A percentile compares a stretch with the other conserved stretches of the same genome.
phyloP scores from a whole-genome alignment of 2,113 vertebrate genomes.

The Pelusios castaneus region DNA sequence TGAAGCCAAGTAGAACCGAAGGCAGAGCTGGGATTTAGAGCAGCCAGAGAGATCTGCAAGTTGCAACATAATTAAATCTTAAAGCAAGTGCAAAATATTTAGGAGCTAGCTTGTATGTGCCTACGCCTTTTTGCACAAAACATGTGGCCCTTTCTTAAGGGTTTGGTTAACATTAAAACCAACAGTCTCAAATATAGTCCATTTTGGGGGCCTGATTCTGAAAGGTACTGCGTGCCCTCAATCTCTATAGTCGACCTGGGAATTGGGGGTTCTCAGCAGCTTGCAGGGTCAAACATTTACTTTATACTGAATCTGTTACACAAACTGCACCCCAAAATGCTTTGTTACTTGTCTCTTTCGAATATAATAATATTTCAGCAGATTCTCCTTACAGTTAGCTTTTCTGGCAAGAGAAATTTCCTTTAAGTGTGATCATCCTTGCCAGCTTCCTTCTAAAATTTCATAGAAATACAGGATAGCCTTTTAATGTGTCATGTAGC shows the following conservation, averaged over 20 bases:
- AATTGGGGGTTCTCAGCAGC: neutral
- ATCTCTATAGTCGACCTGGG: neutral
- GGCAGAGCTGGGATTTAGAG: constrained; percentile 46
- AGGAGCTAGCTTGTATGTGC: neutral
- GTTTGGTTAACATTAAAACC: neutral
- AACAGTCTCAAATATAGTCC: neutral
- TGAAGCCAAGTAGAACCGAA: constrained; percentile 34
- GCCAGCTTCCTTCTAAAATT: neutral
- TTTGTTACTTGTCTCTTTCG: neutral
- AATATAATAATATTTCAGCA: neutral
- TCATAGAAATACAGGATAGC: neutral
- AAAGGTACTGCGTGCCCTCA: rapidly evolving
- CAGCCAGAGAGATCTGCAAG: constrained; percentile 37
- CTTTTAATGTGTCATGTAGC: neutral
- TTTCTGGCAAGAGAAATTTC: neutral
- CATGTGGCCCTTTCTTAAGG: neutral
- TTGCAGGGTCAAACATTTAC: rapidly evolving
- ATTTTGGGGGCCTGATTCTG: neutral
- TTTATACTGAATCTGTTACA: neutral
- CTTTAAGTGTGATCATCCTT: neutral
- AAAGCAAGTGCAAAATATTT: constrained; percentile 30
- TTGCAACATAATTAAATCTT: constrained; percentile 48
- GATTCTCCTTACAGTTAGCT: rapidly evolving
- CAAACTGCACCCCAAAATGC: neutral
- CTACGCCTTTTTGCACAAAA: neutral